These are phyloP conservation scores for Brachirus orientalis DNA, from an alignment of 2,113 vertebrate species.

Conservation along the genomic window DNA sequence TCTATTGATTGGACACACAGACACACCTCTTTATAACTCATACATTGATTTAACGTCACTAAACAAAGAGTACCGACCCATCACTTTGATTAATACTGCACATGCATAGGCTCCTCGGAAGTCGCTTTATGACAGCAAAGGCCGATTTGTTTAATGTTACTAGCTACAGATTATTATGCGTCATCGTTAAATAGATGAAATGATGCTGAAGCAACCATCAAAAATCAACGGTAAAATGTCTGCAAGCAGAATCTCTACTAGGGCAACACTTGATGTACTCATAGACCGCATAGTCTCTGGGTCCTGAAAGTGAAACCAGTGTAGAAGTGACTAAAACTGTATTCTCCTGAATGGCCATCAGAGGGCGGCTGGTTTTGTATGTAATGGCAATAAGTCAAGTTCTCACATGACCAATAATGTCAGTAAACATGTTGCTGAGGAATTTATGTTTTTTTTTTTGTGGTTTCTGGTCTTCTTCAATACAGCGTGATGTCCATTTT, in stretches of 20 bases:
- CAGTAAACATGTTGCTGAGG: too few relatives aligned
- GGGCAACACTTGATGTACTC: background rate
- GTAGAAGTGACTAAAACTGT: too few relatives aligned
- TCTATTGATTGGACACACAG: conserved; percentile 56
- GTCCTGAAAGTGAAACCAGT: too few relatives aligned
- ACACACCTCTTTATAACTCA: conserved; percentile 41
- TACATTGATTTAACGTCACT: conserved; percentile 64
- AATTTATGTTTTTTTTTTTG: too few relatives aligned
- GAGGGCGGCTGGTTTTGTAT: too few relatives aligned
- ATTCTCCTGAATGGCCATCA: too few relatives aligned
- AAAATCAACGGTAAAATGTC: conserved; percentile 5
- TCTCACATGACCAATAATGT: too few relatives aligned
- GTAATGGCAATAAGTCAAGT: too few relatives aligned
- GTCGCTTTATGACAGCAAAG: background rate
- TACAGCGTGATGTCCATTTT: too few relatives aligned
- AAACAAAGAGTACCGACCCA: conserved; percentile 31
- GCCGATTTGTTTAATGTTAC: conserved; percentile 1
- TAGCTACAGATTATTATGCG: background rate
- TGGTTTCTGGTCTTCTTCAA: too few relatives aligned
- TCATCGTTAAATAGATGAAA: background rate
- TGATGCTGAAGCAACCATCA: background rate
- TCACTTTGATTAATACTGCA: conserved; percentile 61
- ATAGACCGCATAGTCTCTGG: too few relatives aligned
- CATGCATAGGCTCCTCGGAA: conserved; percentile 18
- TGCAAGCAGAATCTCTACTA: conserved; percentile 5